Evolutionary conservation across 2,888 invertebrate species (phyloP).

Genomic region (Tetrapedia diversipes): DNA sequence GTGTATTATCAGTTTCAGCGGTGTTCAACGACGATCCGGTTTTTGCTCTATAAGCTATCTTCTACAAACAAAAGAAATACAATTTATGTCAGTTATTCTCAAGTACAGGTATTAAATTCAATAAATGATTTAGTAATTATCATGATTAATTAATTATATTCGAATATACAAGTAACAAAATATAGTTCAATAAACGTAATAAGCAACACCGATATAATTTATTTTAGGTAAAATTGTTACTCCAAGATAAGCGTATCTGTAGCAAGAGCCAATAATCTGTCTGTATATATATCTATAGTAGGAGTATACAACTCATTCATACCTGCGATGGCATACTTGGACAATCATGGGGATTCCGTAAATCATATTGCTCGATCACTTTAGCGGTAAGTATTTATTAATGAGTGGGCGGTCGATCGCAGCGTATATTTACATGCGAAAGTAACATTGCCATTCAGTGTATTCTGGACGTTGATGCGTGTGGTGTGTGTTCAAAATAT

Average conservation of each 20-base stretch:
- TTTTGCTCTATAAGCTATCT: neutral
- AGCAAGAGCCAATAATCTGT: conserved; percentile 9
- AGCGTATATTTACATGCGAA: conserved; percentile 56
- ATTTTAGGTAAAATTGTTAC: conserved; percentile 38
- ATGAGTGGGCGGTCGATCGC: conserved; percentile 53
- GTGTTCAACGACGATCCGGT: neutral
- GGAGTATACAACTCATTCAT: conserved; percentile 43
- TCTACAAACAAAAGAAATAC: neutral
- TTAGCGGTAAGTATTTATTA: conserved; percentile 36
- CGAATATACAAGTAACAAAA: neutral
- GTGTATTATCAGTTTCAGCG: neutral
- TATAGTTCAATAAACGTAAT: conserved; percentile 6
- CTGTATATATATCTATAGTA: neutral
- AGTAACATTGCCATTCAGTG: conserved; percentile 48
- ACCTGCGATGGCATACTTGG: conserved; percentile 55
- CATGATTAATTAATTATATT: too few species aligned
- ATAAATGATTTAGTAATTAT: neutral
- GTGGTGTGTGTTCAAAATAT: too few species aligned
- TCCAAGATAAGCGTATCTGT: conserved; percentile 40
- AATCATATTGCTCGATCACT: conserved; percentile 44
- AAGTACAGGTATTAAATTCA: neutral
- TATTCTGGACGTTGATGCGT: conserved; percentile 22
- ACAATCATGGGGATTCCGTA: conserved; percentile 36
- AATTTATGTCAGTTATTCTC: neutral
- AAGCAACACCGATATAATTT: conserved; percentile 52